These are phyloP conservation scores for Acronicta aceris DNA, from an alignment of 2,888 invertebrate genomes.

Conservation along the genomic window DNA sequence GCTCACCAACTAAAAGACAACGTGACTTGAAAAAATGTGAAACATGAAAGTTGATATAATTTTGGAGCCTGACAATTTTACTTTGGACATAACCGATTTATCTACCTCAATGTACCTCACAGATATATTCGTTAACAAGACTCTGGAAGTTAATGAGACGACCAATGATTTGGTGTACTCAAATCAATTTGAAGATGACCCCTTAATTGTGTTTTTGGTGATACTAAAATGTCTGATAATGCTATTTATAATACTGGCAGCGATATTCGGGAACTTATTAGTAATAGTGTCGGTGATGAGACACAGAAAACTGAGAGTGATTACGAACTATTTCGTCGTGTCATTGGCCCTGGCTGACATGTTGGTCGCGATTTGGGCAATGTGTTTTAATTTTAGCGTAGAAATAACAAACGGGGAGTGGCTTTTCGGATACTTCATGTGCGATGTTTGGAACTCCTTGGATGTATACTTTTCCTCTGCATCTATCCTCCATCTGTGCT, in stretches of 20 bases:
- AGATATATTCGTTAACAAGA: conserved; percentile 76
- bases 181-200: conserved; percentile 78
- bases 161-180: conserved; percentile 77
- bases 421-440: conserved; percentile 97
- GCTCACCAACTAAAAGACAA: conserved; percentile 69
- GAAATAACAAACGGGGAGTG: conserved; percentile 95
- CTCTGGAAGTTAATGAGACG: conserved; percentile 75
- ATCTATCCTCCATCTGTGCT: conserved; percentile 97
- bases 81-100: conserved; percentile 76
- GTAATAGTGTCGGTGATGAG: conserved; percentile 95
- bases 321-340: conserved; percentile 98
- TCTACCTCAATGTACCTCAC: conserved; percentile 86
- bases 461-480: conserved; percentile 98
- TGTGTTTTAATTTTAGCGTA: conserved; percentile 97
- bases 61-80: conserved; percentile 73
- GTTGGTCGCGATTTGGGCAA: conserved; percentile 97
- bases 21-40: conserved; percentile 73
- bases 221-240: conserved; percentile 94
- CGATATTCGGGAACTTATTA: conserved; percentile 96
- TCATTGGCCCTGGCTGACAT: conserved; percentile 98
- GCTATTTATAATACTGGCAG: conserved; percentile 96
- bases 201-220: conserved; percentile 89
- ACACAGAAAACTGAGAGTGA: conserved; percentile 92
- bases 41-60: conserved; percentile 79
- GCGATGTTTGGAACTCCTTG: conserved; percentile 98